Evolutionary conservation across 2,113 vertebrate genomes (phyloP), one percentile per base, ranked within the genome.

Genomic region (Pholis gunnellus): DNA sequence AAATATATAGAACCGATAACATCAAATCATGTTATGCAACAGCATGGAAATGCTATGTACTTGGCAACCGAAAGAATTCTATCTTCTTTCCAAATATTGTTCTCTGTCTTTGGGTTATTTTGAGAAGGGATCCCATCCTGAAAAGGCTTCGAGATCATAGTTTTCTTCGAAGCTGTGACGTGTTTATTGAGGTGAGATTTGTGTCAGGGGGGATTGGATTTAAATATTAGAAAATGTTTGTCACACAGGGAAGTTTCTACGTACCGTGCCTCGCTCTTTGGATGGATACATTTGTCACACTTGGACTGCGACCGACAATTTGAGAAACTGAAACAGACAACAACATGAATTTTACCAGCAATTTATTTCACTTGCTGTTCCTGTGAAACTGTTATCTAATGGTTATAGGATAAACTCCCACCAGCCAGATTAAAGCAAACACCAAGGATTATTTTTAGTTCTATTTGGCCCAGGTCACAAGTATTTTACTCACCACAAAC

Each of bases 361-460:
- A 31, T 61, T 13, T 54, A 78, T 72, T 71, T 8, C 20, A 27
- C 27, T 60, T 56, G n/a, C 25, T 65, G 29, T 68, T 69, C 15
- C 50, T 54, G 9, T 63, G 38, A 71, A 65, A 71, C 44, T 38
- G 52, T 84, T 71, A 78, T 52, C 60, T 68, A 80, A 80, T 72
- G 38, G 22, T 75, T 22, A 56, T 63, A 73, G 25, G 56, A 71
- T 61, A 83, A 42, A 25, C 31, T 72, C 50, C 52, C 25, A 15
- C 29, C 75, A 83, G 42, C 18, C 46, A 78, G 75, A 86, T 82
- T 74, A 78, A 70, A 82, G 57, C 64, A 64, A 72, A 87, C 29
- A 54, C 22, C 34, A 40, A 71, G 73, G 76, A 76, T 76, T 83
- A 87, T 77, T 72, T 42, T 68, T 13, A 68, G 38, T 31, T 9